phyloP scores from a whole-genome alignment of 1,140 invertebrate species.

The Hycleus cichorii region DNA sequence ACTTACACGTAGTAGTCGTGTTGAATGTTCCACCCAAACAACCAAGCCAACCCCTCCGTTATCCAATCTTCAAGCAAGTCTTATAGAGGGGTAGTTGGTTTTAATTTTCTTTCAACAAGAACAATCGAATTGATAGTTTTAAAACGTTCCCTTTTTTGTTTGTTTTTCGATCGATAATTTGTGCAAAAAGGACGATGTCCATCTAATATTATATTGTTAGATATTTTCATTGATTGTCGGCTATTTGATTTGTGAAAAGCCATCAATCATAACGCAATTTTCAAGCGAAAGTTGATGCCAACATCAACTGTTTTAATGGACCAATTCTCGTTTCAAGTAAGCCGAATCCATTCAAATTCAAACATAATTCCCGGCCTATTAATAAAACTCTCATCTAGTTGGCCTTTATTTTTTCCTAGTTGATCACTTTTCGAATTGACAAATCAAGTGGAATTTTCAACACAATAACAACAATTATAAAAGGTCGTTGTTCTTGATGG shows the following conservation, averaged over 20 bases:
- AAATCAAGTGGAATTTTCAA: no score
- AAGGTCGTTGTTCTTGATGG: no score
- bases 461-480: no score
- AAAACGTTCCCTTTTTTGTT: no score
- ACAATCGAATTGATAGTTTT: no score
- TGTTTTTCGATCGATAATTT: no score
- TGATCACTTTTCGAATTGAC: neutral
- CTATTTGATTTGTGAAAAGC: constrained; percentile 1
- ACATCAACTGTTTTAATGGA: neutral
- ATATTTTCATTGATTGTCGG: neutral
- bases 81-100: neutral
- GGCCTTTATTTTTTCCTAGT: no score
- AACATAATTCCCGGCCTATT: neutral
- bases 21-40: constrained; percentile 1
- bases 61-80: neutral
- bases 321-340: neutral
- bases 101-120: no score
- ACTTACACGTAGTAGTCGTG: constrained; percentile 30
- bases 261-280: constrained; percentile 9
- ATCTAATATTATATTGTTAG: no score
- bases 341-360: constrained; percentile 1
- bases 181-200: no score
- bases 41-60: neutral
- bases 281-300: neutral
- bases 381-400: no score